These are phyloP conservation scores for Branchipolynoe longqiensis DNA, from an alignment of 2,888 invertebrate species.

Conservation along the genomic window DNA sequence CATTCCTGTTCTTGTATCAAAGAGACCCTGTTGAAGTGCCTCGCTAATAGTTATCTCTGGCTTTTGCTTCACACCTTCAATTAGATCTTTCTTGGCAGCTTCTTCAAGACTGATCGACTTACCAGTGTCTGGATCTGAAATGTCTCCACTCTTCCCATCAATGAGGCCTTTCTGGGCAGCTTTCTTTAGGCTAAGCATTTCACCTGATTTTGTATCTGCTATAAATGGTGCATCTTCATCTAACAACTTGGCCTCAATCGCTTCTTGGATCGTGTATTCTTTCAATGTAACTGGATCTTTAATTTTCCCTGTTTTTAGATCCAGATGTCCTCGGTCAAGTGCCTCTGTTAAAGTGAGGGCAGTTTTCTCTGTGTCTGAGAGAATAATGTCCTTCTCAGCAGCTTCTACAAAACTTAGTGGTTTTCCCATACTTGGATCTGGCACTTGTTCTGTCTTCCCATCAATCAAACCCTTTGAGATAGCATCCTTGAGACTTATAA, in stretches of 20 bases:
- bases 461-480: conserved; percentile 94
- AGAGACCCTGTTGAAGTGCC: conserved; percentile 4
- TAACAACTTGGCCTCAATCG: conserved; percentile 88
- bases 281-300: conserved; percentile 89
- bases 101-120: background rate
- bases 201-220: conserved; percentile 67
- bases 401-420: conserved; percentile 84
- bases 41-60: conserved; percentile 2
- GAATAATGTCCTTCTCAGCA: conserved; percentile 85
- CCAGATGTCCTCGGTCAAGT: conserved; percentile 85
- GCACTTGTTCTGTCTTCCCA: conserved; percentile 84
- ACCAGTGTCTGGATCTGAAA: background rate
- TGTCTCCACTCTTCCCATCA: background rate
- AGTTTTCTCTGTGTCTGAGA: conserved; percentile 83
- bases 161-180: conserved; percentile 80
- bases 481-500: conserved; percentile 86
- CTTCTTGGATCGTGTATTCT: conserved; percentile 89
- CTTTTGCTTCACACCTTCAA: background rate
- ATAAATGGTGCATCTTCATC: background rate
- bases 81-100: background rate
- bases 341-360: conserved; percentile 88
- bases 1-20: conserved; percentile 83
- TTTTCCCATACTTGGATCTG: conserved; percentile 89
- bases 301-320: conserved; percentile 45
- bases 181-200: background rate